Conservation (phyloP, 2,113 vertebrate species). For the Spilogale gracilis region DNA sequence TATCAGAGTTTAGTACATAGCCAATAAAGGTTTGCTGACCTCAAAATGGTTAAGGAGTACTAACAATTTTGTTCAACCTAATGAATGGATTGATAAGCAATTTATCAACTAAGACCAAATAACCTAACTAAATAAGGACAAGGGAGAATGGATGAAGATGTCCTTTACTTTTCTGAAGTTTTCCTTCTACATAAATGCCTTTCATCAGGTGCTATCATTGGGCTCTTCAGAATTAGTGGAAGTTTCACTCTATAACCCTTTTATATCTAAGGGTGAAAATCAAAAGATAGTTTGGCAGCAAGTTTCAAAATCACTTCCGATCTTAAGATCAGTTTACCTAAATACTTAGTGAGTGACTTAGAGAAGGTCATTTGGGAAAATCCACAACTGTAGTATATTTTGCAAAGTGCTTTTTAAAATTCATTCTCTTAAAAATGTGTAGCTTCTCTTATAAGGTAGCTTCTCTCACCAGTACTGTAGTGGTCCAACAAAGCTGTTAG, state of each 20-base stretch:
- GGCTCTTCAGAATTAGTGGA: neutral
- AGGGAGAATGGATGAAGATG: neutral
- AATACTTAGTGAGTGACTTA: conserved; percentile 20
- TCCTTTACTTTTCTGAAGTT: neutral
- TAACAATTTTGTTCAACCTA: neutral
- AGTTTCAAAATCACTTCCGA: conserved; percentile 10
- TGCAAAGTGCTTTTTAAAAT: conserved; percentile 57
- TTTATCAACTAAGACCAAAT: neutral
- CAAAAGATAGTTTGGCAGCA: neutral
- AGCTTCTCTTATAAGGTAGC: neutral
- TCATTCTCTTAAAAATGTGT: conserved; percentile 17
- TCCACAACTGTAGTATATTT: neutral
- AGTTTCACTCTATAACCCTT: neutral
- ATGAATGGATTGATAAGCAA: neutral
- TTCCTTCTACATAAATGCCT: neutral
- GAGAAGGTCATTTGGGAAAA: neutral
- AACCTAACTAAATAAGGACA: neutral
- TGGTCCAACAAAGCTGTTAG: neutral
- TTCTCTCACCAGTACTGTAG: neutral
- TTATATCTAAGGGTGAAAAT: neutral
- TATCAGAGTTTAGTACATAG: neutral
- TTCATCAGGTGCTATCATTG: neutral
- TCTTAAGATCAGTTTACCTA: conserved; percentile 37
- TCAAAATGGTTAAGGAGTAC: neutral
- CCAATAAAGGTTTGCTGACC: neutral